phyloP scores from a whole-genome alignment of 2,113 vertebrate genomes.

The Theristicus caerulescens region DNA sequence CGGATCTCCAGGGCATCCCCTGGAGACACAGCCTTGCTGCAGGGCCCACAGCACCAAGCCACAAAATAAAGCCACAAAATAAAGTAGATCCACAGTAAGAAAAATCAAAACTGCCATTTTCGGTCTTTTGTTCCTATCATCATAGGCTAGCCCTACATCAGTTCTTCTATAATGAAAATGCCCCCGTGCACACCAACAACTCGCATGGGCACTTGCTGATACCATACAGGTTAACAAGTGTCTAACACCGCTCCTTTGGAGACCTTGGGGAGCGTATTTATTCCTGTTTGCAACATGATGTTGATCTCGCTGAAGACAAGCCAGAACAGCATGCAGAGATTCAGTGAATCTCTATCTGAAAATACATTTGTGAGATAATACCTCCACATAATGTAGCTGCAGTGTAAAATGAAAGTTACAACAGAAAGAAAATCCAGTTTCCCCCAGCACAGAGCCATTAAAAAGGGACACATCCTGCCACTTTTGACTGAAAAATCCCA shows the following conservation, averaged over 20 bases:
- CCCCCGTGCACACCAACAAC: not conserved
- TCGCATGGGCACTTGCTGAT: not conserved
- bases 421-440: not conserved
- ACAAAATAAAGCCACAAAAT: not conserved
- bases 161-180: not conserved
- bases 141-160: not conserved
- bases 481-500: not conserved
- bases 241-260: not conserved
- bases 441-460: not conserved
- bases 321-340: not conserved
- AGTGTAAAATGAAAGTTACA: not conserved
- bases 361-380: not conserved
- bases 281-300: not conserved
- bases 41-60: not conserved
- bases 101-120: not conserved
- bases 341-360: not conserved
- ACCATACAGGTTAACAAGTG: fast-evolving
- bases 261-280: not conserved
- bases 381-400: not conserved
- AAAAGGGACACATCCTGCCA: not conserved
- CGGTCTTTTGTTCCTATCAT: not conserved
- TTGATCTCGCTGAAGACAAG: not conserved
- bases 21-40: not conserved
- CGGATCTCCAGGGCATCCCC: not conserved
- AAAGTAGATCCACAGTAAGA: not conserved